phyloP scores from a whole-genome alignment of 2,797 vertebrate genomes.

The Muscicapa comitata region DNA sequence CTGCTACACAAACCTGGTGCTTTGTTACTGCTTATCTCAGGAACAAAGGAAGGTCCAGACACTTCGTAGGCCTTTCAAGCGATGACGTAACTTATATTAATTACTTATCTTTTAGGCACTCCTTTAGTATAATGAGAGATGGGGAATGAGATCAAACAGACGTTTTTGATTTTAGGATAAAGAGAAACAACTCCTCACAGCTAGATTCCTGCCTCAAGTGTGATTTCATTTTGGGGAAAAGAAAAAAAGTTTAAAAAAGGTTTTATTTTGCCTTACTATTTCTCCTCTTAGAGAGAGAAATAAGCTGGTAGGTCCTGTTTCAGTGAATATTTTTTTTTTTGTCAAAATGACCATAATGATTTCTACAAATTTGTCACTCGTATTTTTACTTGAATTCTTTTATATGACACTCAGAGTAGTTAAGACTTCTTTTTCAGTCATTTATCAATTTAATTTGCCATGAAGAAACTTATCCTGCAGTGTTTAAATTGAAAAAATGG shows the following conservation, averaged over 20 bases:
- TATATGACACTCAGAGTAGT: not conserved
- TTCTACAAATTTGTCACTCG: not conserved
- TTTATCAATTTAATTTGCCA: not conserved
- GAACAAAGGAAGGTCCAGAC: not conserved
- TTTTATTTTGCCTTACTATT: not conserved
- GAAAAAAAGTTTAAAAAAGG: rapidly evolving
- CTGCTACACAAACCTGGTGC: not conserved
- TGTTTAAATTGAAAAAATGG: not conserved
- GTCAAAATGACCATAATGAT: not conserved
- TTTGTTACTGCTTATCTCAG: slow-evolving; percentile 9
- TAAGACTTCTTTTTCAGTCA: not conserved
- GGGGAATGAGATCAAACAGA: not conserved
- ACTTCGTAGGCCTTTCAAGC: not conserved
- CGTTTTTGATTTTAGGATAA: slow-evolving; percentile 63
- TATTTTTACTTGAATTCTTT: not conserved
- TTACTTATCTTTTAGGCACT: not conserved
- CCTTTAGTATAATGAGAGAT: not conserved
- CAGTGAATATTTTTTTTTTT: not conserved
- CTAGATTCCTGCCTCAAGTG: not conserved
- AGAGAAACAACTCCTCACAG: slow-evolving; percentile 22
- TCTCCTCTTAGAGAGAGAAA: not conserved
- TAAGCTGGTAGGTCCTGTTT: not conserved
- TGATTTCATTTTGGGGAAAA: not conserved
- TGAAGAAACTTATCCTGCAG: not conserved
- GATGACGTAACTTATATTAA: not conserved